Evolutionary conservation across 2,113 vertebrate species (phyloP).

Genomic region (Bubo blakistoni): DNA sequence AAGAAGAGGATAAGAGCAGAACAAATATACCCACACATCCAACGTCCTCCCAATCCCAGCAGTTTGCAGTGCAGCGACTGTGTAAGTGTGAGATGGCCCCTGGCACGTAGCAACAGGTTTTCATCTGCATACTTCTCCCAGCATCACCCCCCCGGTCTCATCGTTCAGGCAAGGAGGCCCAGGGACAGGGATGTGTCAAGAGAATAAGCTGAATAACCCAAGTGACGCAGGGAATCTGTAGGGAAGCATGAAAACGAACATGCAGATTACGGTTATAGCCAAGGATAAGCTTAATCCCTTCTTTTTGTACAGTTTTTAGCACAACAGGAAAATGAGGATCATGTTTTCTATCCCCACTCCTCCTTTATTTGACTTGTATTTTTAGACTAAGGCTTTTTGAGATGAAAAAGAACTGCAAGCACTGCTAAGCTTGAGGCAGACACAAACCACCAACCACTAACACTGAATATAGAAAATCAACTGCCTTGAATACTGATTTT

Average conservation of each 20-base stretch:
- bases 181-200: not conserved
- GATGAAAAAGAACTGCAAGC: not conserved
- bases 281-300: slow-evolving; percentile 15
- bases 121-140: not conserved
- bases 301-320: not conserved
- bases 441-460: not conserved
- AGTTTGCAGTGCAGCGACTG: not conserved
- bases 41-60: not conserved
- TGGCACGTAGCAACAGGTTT: not conserved
- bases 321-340: not conserved
- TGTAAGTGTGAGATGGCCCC: accelerated
- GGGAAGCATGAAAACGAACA: not conserved
- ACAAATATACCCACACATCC: not conserved
- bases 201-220: not conserved
- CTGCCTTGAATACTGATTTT: not conserved
- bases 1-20: not conserved
- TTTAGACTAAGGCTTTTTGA: not conserved
- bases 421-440: not conserved
- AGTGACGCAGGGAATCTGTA: not conserved
- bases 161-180: not conserved
- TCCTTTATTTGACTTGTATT: not conserved
- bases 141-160: not conserved
- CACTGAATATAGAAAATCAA: not conserved
- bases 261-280: not conserved
- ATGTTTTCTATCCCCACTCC: not conserved